A percentile compares a stretch with the other conserved stretches of the same genome.
Evolutionary conservation across 2,113 vertebrate species (phyloP).

Genomic region (Diadophis punctatus): DNA sequence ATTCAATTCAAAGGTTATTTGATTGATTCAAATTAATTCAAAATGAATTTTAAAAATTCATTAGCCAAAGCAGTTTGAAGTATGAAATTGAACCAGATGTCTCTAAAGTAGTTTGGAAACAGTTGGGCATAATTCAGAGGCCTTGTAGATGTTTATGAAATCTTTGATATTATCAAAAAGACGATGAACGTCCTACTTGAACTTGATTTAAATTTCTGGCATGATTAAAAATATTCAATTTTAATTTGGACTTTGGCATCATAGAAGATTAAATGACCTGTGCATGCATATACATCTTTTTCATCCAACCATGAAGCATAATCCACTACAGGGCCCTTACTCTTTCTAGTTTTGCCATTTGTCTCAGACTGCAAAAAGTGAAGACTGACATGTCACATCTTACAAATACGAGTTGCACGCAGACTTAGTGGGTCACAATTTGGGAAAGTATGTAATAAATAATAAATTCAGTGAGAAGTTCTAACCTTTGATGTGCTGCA

Average conservation of each 20-base stretch:
- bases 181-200: neutral
- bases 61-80: neutral
- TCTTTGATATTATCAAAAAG: neutral
- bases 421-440: neutral
- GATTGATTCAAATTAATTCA: neutral
- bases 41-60: constrained; percentile 13
- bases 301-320: neutral
- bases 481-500: neutral
- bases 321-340: neutral
- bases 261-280: neutral
- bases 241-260: neutral
- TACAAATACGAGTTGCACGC: neutral
- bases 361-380: neutral
- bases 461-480: neutral
- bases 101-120: neutral
- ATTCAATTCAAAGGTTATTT: neutral
- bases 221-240: neutral
- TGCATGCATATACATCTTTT: neutral
- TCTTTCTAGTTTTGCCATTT: neutral
- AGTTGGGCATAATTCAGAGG: neutral
- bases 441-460: neutral
- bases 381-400: neutral
- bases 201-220: neutral
- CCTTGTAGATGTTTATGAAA: neutral
- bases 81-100: neutral